Evolutionary conservation across 1,140 invertebrate species (phyloP).

Genomic region (Cydia pomonella): DNA sequence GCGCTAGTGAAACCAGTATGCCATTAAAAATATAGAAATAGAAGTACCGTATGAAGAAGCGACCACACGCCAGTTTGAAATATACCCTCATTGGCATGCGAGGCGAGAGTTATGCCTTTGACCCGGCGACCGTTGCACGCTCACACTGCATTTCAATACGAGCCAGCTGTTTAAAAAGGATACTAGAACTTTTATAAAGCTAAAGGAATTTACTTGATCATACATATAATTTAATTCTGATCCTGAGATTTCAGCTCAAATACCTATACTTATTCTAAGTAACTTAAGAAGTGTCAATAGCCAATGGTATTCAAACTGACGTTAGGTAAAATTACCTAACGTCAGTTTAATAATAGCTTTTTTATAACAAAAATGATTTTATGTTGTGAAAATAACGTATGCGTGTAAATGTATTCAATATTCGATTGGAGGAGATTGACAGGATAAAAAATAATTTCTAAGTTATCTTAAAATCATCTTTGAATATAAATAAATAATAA

Average conservation of each 20-base stretch:
- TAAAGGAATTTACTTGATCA: background rate
- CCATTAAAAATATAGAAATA: constrained; percentile 15
- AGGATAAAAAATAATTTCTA: too few relatives aligned
- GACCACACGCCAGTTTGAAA: constrained; percentile 15
- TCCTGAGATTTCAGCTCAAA: background rate
- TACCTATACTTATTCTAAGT: too few relatives aligned
- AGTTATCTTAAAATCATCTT: too few relatives aligned
- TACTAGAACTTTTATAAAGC: background rate
- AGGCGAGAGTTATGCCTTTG: constrained; percentile 22
- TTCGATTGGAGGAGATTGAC: too few relatives aligned
- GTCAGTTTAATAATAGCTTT: too few relatives aligned
- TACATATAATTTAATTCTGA: background rate
- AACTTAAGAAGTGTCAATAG: too few relatives aligned
- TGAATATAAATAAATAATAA: too few relatives aligned
- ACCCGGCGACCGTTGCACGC: constrained; percentile 18
- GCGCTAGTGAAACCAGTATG: background rate
- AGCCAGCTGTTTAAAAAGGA: constrained; percentile 1
- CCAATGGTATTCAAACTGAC: too few relatives aligned
- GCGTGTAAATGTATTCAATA: too few relatives aligned
- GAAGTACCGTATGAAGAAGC: constrained; percentile 28
- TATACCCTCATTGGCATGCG: constrained; percentile 27
- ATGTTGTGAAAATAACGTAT: too few relatives aligned
- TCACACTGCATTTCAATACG: constrained; percentile 15
- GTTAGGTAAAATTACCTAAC: too few relatives aligned
- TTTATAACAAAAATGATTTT: too few relatives aligned